Conservation (phyloP, 2,797 vertebrate genomes). For the Trachops cirrhosus region DNA sequence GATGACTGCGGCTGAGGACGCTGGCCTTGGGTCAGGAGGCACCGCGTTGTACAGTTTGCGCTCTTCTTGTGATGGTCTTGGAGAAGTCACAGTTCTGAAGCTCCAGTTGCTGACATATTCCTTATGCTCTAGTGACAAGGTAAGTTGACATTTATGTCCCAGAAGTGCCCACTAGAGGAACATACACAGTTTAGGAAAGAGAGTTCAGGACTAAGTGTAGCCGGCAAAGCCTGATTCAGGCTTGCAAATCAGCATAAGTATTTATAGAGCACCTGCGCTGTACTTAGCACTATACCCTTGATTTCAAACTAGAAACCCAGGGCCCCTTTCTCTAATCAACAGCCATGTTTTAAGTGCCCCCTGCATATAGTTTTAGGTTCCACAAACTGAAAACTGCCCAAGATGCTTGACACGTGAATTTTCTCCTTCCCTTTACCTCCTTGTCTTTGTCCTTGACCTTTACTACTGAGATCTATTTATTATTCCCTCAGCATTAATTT, state of each 20-base stretch:
- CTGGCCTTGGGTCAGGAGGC: neutral
- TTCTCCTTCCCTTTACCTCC: neutral
- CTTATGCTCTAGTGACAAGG: neutral
- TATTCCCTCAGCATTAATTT: neutral
- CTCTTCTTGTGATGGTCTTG: neutral
- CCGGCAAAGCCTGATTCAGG: neutral
- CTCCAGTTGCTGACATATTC: neutral
- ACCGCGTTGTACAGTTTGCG: fast-evolving
- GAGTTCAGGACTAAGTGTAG: neutral
- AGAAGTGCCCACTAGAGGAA: neutral
- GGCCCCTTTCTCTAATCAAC: neutral
- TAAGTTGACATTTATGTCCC: neutral
- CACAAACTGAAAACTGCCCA: neutral
- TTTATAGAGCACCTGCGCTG: neutral
- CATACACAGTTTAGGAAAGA: neutral
- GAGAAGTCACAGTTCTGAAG: neutral
- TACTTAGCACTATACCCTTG: neutral
- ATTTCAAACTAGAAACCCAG: neutral
- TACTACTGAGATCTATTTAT: neutral
- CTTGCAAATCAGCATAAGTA: neutral
- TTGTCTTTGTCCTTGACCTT: neutral
- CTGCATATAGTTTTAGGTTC: neutral
- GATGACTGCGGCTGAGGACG: neutral
- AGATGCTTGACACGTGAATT: too few relatives aligned
- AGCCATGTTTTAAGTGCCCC: neutral